phyloP scores from a whole-genome alignment of 2,888 invertebrate species.

The Cerceris rybyensis region DNA sequence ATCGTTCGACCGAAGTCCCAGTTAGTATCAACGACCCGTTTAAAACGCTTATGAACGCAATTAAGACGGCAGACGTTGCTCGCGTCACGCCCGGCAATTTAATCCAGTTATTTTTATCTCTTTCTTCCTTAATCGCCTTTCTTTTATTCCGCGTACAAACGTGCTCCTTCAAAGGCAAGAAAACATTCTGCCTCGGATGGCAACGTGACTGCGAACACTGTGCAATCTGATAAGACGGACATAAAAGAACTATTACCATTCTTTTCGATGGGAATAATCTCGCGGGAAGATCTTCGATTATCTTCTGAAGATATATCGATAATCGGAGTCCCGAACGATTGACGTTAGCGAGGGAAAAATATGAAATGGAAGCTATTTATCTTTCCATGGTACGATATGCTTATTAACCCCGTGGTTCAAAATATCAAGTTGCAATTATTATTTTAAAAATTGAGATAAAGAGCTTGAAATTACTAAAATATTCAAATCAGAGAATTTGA shows the following conservation, averaged over 20 bases:
- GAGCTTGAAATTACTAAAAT: no score
- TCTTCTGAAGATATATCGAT: no score
- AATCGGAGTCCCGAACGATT: no score
- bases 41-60: conserved; percentile 71
- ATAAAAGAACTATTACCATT: not conserved
- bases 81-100: conserved; percentile 68
- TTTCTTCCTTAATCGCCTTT: conserved; percentile 37
- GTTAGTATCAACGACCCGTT: conserved; percentile 53
- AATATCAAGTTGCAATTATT: no score
- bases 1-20: conserved; percentile 41
- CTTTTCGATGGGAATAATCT: not conserved
- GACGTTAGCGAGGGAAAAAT: no score
- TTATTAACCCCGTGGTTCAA: no score
- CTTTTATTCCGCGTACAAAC: conserved; percentile 31
- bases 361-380: no score
- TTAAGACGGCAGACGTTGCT: conserved; percentile 75
- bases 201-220: not conserved
- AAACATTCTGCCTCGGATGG: not conserved
- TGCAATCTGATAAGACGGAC: not conserved
- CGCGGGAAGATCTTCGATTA: not conserved
- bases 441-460: no score
- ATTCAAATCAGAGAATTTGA: no score
- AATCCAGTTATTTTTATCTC: conserved; percentile 66
- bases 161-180: conserved; percentile 20
- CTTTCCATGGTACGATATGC: no score